These are phyloP conservation scores for Clarias fuscus DNA, from an alignment of 2,797 vertebrate genomes.

Conservation along the genomic window DNA sequence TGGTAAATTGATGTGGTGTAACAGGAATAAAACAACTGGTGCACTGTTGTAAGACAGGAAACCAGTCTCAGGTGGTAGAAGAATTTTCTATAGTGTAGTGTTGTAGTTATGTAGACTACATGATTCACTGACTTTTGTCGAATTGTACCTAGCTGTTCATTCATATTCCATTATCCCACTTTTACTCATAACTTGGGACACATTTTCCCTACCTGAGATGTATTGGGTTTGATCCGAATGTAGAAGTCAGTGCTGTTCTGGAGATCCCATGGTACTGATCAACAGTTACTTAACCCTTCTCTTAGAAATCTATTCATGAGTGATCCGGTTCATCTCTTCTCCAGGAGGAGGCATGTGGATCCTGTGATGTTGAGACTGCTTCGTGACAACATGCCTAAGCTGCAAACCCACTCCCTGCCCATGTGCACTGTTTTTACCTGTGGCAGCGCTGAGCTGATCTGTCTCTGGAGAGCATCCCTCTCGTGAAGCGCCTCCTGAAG, in stretches of 20 bases:
- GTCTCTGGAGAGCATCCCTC: conserved; percentile 92
- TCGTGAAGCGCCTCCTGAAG: conserved; percentile 92
- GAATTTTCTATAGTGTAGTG: background rate
- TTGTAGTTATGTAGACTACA: background rate
- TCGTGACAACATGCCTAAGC: background rate
- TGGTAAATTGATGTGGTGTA: background rate
- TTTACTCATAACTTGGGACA: background rate
- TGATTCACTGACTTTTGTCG: background rate
- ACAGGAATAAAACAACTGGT: background rate
- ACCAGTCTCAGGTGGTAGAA: background rate
- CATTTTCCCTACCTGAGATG: background rate
- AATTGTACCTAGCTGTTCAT: background rate
- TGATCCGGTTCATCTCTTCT: background rate
- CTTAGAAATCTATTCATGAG: background rate
- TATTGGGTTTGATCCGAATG: background rate
- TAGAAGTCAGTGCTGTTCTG: background rate
- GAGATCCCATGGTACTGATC: background rate
- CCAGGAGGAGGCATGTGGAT: background rate
- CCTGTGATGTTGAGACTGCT: background rate
- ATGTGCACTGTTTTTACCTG: conserved; percentile 79
- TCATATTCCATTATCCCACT: background rate
- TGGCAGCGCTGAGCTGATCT: conserved; percentile 91
- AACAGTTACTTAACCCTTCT: background rate
- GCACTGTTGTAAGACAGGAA: background rate
- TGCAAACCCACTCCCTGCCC: background rate